Conservation (phyloP, 2,113 vertebrate species). For the Nesospiza acunhae region DNA sequence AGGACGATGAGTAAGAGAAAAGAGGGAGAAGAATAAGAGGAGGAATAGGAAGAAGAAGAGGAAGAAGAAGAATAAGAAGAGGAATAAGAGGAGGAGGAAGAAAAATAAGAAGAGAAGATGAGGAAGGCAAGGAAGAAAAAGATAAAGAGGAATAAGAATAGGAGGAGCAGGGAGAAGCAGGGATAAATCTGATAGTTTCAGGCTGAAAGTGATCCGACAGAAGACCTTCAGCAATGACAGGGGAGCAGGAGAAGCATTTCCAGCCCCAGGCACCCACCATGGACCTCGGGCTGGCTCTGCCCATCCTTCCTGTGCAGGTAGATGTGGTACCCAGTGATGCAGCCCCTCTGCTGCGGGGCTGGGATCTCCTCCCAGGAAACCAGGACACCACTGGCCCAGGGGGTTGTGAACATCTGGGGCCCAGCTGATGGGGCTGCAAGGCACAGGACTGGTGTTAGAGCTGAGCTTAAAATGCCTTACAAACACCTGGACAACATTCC, state of each 20-base stretch:
- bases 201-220: not conserved
- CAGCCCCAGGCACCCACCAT: conserved; percentile 26
- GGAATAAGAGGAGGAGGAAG: too few species aligned
- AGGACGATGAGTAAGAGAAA: too few species aligned
- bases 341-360: conserved; percentile 60
- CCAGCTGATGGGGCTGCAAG: conserved; percentile 65
- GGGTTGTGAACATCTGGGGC: not conserved
- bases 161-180: not conserved
- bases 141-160: not conserved
- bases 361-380: conserved; percentile 70
- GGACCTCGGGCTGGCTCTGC: not conserved
- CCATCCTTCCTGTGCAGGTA: conserved; percentile 48
- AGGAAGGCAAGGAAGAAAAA: not conserved
- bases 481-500: fast-evolving
- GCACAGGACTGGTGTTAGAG: fast-evolving
- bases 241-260: not conserved
- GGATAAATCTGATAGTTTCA: not conserved
- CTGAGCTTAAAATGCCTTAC: not conserved
- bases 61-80: fast-evolving
- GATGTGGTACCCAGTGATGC: conserved; percentile 61
- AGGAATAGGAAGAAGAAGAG: not conserved
- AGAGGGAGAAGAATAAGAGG: not conserved
- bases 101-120: not conserved
- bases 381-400: not conserved
- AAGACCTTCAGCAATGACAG: fast-evolving